A percentile compares a stretch with the other conserved stretches of the same genome.
Conservation (phyloP, 2,797 vertebrate genomes). For the Chaenodraco wilsoni region DNA sequence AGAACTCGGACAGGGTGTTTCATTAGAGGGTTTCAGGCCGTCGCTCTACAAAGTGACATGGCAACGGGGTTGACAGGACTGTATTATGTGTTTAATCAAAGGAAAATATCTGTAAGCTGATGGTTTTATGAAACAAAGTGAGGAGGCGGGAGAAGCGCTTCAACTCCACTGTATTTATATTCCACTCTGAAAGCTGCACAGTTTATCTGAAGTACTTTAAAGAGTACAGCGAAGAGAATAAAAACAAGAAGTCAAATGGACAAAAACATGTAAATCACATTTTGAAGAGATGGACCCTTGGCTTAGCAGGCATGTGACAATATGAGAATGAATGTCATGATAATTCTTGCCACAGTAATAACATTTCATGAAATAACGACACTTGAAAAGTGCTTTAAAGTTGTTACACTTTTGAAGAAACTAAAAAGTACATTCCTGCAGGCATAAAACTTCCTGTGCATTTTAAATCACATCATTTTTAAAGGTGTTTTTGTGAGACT, state of each 20-base stretch:
- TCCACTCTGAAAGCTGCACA: not conserved
- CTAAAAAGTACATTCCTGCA: too few relatives aligned
- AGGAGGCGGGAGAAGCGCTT: not conserved
- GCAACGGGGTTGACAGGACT: not conserved
- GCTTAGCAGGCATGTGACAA: not conserved
- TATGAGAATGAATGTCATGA: too few relatives aligned
- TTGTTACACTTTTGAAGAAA: too few relatives aligned
- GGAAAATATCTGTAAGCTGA: not conserved
- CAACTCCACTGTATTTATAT: not conserved
- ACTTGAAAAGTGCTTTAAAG: too few relatives aligned
- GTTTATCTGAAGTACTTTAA: not conserved
- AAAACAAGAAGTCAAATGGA: not conserved
- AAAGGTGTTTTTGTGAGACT: too few relatives aligned
- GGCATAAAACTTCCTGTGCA: too few relatives aligned
- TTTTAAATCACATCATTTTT: too few relatives aligned
- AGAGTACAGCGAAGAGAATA: not conserved
- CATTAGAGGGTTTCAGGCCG: not conserved
- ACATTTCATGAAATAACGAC: too few relatives aligned
- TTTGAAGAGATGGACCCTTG: not conserved
- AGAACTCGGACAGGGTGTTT: not conserved
- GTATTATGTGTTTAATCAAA: constrained; percentile 3
- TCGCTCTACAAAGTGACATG: not conserved
- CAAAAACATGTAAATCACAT: not conserved
- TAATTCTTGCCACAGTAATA: too few relatives aligned
- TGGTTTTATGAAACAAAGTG: not conserved